Evolutionary conservation across 2,888 invertebrate genomes (phyloP).

Genomic region (Netelia fuscicornis): DNA sequence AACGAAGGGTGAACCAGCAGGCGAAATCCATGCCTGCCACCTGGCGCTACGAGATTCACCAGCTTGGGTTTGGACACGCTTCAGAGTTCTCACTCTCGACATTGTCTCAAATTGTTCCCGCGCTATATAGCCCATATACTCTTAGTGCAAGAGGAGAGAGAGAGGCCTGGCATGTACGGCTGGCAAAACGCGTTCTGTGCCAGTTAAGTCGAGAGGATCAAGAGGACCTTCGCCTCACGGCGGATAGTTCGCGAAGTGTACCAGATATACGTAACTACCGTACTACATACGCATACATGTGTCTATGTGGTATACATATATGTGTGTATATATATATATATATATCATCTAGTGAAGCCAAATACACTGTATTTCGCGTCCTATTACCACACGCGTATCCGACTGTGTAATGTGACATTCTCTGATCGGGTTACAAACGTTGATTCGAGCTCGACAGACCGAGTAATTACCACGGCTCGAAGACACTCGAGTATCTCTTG

Average conservation of each 20-base stretch:
- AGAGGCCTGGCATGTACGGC: slow-evolving; percentile 25
- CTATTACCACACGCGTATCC: slow-evolving; percentile 38
- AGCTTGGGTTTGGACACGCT: slow-evolving; percentile 57
- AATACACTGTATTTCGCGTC: slow-evolving; percentile 71
- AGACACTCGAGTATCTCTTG: slow-evolving; percentile 55
- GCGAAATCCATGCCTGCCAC: slow-evolving; percentile 53
- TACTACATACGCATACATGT: background rate
- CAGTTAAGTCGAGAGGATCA: slow-evolving; percentile 47
- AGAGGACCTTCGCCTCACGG: slow-evolving; percentile 36
- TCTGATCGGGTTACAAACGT: slow-evolving; percentile 67
- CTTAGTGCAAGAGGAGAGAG: slow-evolving; percentile 18
- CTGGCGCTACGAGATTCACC: slow-evolving; percentile 59
- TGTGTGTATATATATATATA: background rate
- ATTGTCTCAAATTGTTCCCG: slow-evolving; percentile 20
- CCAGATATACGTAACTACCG: background rate
- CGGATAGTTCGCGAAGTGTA: slow-evolving; percentile 35
- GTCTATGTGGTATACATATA: background rate
- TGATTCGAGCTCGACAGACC: slow-evolving; percentile 66
- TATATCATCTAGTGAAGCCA: slow-evolving; percentile 70
- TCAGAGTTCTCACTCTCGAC: slow-evolving; percentile 40
- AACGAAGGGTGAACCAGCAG: slow-evolving; percentile 11
- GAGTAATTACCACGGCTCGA: slow-evolving; percentile 64
- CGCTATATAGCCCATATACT: background rate
- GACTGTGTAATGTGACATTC: slow-evolving; percentile 59
- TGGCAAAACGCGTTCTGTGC: slow-evolving; percentile 44